Base-by-base conservation (phyloP, 2,888 invertebrate species). In the Melieria omissa region DNA sequence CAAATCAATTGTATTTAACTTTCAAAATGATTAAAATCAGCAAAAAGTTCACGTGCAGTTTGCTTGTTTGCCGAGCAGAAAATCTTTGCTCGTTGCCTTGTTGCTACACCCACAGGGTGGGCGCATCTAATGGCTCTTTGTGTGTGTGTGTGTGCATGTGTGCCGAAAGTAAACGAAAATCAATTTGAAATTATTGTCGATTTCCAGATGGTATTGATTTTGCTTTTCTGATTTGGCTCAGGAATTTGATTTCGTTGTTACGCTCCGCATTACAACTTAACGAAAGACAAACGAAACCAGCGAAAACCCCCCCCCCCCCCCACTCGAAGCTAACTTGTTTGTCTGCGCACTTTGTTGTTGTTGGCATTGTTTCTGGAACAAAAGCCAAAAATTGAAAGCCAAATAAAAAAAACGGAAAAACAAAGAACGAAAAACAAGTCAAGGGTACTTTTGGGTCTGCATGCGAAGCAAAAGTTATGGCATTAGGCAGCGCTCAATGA, bases 111-210 rank as follows among this genome's bases (percentile, higher is more conserved):
- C 46, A 45, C 44, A 14, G 16, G 12, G 44, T 42, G 49, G 42
- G n/a, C 49, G 46, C 47, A 14, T 14, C 29, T 12, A n/a, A 14
- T 62, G 46, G 12, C 44, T n/a, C n/a, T n/a, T n/a, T 62, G 46
- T 54, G 29, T 55, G 12, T 55, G 62, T n/a, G 29, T 73, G 66
- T 60, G 47, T 46, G 63, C 70, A 73, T 73, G 74, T 77, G 74
- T 80, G 78, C 76, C 80, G 78, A 84, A 83, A 81, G 82, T 83
- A 83, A 83, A 83, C 76, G 82, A 80, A 83, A 83, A 83, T 83
- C 84, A 83, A 83, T 83, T 83, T 81, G 81, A 84, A 84, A 84
- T 83, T 83, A 84, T 84, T 83, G 83, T 82, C 83, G 82, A 83
- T 84, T 83, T 83, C 81, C 83, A 82, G 80, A 79, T 83, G 83